phyloP scores from a whole-genome alignment of 1,140 invertebrate species.

The Caenorhabditis tropicalis region DNA sequence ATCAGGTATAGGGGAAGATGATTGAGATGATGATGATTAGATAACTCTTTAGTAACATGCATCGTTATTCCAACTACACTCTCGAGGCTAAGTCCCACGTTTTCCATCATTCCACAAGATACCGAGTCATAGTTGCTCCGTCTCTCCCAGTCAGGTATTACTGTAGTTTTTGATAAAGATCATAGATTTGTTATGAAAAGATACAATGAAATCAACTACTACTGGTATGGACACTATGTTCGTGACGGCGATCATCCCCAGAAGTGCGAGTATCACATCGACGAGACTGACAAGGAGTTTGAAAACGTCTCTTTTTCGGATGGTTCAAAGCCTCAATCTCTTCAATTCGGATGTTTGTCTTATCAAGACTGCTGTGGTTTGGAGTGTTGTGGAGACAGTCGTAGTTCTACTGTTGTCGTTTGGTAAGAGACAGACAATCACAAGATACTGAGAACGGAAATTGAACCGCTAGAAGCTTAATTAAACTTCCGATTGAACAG shows the following conservation, averaged over 20 bases:
- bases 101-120: not conserved
- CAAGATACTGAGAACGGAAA: too few species aligned
- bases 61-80: not conserved
- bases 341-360: not conserved
- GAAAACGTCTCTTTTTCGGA: not conserved
- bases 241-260: not conserved
- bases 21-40: not conserved
- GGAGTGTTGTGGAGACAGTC: not conserved
- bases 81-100: not conserved
- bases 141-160: not conserved
- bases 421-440: not conserved
- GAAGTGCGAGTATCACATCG: not conserved
- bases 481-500: too few species aligned
- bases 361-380: not conserved
- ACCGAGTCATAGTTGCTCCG: not conserved
- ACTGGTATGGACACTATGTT: constrained; percentile 9
- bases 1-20: not conserved
- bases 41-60: not conserved
- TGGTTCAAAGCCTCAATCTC: not conserved
- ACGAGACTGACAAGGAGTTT: not conserved
- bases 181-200: not conserved
- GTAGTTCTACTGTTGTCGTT: not conserved
- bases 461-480: too few species aligned
- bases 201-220: constrained; percentile 2
- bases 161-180: not conserved